A percentile compares a stretch with the other conserved stretches of the same genome.
These are phyloP conservation scores for Lytechinus pictus DNA, from an alignment of 35 echinoderm and acorn worm genomes.

Conservation along the genomic window DNA sequence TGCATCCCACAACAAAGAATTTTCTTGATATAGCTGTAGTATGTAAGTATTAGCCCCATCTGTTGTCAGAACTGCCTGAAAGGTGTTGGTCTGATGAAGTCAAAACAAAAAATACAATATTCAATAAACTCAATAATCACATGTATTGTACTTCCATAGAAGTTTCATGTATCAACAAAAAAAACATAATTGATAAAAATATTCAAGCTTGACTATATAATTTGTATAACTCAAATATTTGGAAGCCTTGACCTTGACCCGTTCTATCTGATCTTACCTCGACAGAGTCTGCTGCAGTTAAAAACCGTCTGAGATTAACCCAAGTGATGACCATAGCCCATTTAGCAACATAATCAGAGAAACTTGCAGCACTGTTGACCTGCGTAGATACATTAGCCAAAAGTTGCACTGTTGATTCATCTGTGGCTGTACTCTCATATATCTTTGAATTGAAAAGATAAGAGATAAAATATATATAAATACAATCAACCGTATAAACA, in stretches of 20 bases:
- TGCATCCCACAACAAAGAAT: constrained; percentile 78
- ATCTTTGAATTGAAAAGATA: not conserved
- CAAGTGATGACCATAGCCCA: constrained; percentile 41
- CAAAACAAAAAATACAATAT: not conserved
- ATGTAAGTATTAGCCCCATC: constrained; percentile 75
- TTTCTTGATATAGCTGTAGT: constrained; percentile 75
- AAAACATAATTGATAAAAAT: too few species aligned
- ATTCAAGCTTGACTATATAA: too few species aligned
- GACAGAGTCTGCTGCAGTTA: not conserved
- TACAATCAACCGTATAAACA: too few species aligned
- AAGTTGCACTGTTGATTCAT: not conserved
- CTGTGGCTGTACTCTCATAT: constrained; percentile 22
- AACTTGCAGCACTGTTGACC: not conserved
- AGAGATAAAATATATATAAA: too few species aligned
- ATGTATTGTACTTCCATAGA: not conserved
- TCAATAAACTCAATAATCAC: not conserved
- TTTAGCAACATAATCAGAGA: not conserved
- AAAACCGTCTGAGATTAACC: not conserved
- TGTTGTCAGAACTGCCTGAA: constrained; percentile 85
- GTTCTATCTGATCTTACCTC: too few species aligned
- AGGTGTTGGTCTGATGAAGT: constrained; percentile 78
- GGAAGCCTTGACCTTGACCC: too few species aligned
- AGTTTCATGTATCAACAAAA: too few species aligned
- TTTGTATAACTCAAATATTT: too few species aligned
- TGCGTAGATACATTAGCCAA: not conserved